A percentile compares a stretch with the other conserved stretches of the same genome.
These are phyloP conservation scores for Sinosuthora webbiana DNA, from an alignment of 2,113 vertebrate species.

Conservation along the genomic window DNA sequence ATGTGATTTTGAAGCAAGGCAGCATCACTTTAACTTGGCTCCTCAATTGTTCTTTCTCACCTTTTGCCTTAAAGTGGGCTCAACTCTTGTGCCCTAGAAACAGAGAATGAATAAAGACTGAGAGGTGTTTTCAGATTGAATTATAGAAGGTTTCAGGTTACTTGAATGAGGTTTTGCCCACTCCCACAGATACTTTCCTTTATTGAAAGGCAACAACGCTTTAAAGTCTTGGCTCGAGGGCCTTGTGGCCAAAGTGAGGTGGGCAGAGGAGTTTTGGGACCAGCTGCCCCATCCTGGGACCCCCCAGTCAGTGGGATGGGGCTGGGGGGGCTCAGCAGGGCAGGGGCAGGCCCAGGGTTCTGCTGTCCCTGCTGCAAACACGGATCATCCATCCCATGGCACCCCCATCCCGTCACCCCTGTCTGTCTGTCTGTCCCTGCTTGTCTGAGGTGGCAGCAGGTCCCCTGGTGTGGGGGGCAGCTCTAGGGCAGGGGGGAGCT, in stretches of 20 bases:
- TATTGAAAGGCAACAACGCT: accelerated
- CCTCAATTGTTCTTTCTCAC: neutral
- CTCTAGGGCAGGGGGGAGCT: neutral
- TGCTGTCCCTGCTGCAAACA: neutral
- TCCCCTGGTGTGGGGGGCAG: accelerated
- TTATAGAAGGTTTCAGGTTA: neutral
- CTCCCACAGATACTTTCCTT: neutral
- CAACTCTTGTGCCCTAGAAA: neutral
- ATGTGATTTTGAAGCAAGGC: neutral
- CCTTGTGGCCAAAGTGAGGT: neutral
- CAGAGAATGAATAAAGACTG: neutral
- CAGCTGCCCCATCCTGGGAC: neutral
- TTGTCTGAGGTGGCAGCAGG: accelerated
- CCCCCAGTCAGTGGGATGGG: neutral
- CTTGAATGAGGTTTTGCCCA: neutral
- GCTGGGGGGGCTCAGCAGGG: neutral
- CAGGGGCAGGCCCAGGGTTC: neutral
- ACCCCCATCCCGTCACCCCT: accelerated
- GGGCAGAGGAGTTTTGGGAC: neutral
- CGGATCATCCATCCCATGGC: neutral
- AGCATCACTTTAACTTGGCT: neutral
- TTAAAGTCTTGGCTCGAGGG: accelerated
- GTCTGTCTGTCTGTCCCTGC: neutral
- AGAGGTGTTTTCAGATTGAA: neutral
- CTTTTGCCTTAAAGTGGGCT: conserved; percentile 27